Conservation (phyloP, 92 coral and sea anemone genomes). For the Phenganax subtilis region DNA sequence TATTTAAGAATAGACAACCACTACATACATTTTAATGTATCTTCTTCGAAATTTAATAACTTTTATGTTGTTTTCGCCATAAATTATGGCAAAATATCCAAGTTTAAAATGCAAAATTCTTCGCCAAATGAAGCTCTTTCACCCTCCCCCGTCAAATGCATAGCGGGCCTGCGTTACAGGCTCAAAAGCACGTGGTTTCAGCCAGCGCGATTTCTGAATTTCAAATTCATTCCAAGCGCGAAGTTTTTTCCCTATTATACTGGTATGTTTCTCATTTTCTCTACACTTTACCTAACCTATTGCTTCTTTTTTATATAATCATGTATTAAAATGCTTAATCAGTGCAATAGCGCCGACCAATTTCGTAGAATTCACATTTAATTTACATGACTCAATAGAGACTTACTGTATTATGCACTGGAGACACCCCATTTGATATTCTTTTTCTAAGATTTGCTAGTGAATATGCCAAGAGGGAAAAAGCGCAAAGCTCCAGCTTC, state of each 20-base stretch:
- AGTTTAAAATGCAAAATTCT: too few species aligned
- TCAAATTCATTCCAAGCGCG: background rate
- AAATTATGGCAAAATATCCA: too few species aligned
- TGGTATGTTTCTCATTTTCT: background rate
- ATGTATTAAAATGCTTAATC: background rate
- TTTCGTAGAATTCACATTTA: background rate
- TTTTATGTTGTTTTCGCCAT: too few species aligned
- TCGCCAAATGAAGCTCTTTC: background rate
- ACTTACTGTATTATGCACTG: background rate
- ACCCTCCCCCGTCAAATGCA: background rate
- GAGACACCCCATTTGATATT: background rate
- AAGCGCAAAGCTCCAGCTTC: conserved; percentile 32
- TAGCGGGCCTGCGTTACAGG: conserved; percentile 11
- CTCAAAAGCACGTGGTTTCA: background rate
- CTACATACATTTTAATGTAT: too few species aligned
- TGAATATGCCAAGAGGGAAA: conserved; percentile 35
- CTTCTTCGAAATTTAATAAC: too few species aligned
- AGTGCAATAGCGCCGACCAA: background rate
- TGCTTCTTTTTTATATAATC: background rate
- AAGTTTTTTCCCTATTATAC: background rate
- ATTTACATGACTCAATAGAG: background rate
- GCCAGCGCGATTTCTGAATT: conserved; percentile 36
- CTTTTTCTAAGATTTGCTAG: background rate
- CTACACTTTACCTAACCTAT: background rate
- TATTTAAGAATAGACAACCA: too few species aligned